Evolutionary conservation across 2,113 vertebrate species (phyloP), one percentile per base, ranked within the genome.

Genomic region (Tonatia bakeri): DNA sequence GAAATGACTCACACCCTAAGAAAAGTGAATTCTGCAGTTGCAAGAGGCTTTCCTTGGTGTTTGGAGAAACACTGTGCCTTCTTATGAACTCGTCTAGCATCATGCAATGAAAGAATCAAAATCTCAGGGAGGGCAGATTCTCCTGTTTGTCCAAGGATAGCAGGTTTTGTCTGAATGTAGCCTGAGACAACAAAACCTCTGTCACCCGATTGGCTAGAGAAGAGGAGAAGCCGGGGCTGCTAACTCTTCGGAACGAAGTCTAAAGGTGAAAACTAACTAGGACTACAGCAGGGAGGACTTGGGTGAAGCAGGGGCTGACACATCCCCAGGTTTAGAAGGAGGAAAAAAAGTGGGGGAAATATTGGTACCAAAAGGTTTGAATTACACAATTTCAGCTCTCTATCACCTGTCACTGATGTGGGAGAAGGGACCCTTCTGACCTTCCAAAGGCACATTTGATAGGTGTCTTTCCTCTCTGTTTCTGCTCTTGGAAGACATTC

Each of bases 1-100:
- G 56, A 95, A 94, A 93, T 94, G 86, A 83, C 87, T 95, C 69
- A 90, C 14, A 64, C 1, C 12, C 47, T 52, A 43, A 85, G 86
- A 56, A 94, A 83, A 95, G 65, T 52, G 38, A 76, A 92, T 75
- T 47, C 72, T 69, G 79, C 19, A 56, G 36, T 56, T 56, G 36
- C 2, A 70, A 87, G 31, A 70, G 36, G 31, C 4, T 50, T 47
- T 22, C 13, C 33, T 45, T 54, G n/a, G 67, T 81, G 87, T 94
- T 81, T 19, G 3, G 16, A 65, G 70, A 3, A 22, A 38, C 5
- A 15, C 12, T 15, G 36, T 40, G 54, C 65, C 47, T 81, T 67
- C 17, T 69, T 65, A 40, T 33, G n/a, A 90, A 67, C 24, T 33
- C 1, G 20, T 76, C 15, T 87, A 50, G 38, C 20, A 11, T 79